phyloP scores from a whole-genome alignment of 1,140 invertebrate genomes.

The Drosophila nigromelanica region DNA sequence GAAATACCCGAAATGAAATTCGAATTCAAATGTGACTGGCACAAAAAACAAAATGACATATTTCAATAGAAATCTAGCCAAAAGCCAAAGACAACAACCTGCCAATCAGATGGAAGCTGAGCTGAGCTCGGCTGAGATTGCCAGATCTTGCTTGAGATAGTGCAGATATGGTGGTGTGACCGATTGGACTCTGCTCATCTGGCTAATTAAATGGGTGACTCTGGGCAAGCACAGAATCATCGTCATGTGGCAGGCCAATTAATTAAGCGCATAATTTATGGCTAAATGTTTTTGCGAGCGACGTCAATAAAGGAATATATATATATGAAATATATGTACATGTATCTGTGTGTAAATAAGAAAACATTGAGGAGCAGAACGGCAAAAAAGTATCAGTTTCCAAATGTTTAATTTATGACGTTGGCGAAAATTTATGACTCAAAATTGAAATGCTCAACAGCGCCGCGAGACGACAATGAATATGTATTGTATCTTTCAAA shows the following conservation, averaged over 20 bases:
- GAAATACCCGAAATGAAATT: constrained; percentile 50
- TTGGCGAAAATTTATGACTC: constrained; percentile 74
- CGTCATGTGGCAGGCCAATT: constrained; percentile 72
- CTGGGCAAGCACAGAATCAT: constrained; percentile 33
- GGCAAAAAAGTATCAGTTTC: constrained; percentile 64
- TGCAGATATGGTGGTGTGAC: background rate
- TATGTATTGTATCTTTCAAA: constrained; percentile 67
- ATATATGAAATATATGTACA: constrained; percentile 1
- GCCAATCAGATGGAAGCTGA: constrained; percentile 35
- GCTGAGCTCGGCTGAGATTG: constrained; percentile 19
- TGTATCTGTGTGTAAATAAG: background rate
- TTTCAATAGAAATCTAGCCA: constrained; percentile 61
- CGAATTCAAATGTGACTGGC: constrained; percentile 53
- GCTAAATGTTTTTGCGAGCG: constrained; percentile 60
- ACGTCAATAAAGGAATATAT: constrained; percentile 50
- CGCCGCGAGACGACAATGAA: constrained; percentile 59
- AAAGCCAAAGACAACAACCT: constrained; percentile 46
- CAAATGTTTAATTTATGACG: constrained; percentile 82
- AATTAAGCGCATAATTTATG: constrained; percentile 81
- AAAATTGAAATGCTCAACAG: constrained; percentile 71
- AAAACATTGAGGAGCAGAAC: background rate
- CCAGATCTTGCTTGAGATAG: constrained; percentile 15
- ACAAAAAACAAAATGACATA: constrained; percentile 34
- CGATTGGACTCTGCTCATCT: background rate
- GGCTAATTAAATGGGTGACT: constrained; percentile 65